phyloP scores from a whole-genome alignment of 2,113 vertebrate genomes.

The Thalassarche chlororhynchos region DNA sequence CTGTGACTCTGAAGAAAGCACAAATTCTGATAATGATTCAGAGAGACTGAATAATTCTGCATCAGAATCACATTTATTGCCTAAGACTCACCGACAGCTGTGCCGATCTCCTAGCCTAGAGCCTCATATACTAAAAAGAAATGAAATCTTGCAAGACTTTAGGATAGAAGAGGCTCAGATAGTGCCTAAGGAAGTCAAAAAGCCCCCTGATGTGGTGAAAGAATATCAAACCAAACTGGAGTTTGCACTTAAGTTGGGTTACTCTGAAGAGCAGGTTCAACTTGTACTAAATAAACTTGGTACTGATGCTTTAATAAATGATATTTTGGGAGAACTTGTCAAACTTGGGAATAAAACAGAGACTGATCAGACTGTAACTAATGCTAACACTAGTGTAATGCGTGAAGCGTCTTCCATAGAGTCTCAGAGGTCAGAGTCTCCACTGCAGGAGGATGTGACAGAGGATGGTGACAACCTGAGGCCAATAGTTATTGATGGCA shows the following conservation, averaged over 20 bases:
- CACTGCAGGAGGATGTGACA: constrained; percentile 77
- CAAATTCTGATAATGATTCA: constrained; percentile 81
- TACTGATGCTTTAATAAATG: constrained; percentile 94
- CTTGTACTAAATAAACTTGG: constrained; percentile 95
- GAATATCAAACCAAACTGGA: constrained; percentile 97
- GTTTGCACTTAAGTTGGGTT: constrained; percentile 96
- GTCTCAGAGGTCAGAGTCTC: constrained; percentile 86
- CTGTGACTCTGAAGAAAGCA: constrained; percentile 81
- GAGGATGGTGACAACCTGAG: constrained; percentile 93
- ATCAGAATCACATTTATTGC: constrained; percentile 67
- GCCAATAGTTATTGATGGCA: constrained; percentile 94
- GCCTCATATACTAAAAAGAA: constrained; percentile 82
- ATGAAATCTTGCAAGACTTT: constrained; percentile 79
- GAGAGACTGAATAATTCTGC: constrained; percentile 66
- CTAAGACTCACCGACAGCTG: constrained; percentile 85
- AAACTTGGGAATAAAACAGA: constrained; percentile 94
- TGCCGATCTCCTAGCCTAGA: constrained; percentile 90
- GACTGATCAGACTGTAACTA: constrained; percentile 78
- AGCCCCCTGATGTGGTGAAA: constrained; percentile 74
- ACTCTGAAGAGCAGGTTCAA: constrained; percentile 92
- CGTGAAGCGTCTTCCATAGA: constrained; percentile 83
- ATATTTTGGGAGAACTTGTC: constrained; percentile 96
- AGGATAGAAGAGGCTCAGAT: constrained; percentile 74
- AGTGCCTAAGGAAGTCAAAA: constrained; percentile 74
- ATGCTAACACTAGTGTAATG: constrained; percentile 58